phyloP scores from a whole-genome alignment of 2,797 vertebrate species.

The Coccyzus lansbergi region DNA sequence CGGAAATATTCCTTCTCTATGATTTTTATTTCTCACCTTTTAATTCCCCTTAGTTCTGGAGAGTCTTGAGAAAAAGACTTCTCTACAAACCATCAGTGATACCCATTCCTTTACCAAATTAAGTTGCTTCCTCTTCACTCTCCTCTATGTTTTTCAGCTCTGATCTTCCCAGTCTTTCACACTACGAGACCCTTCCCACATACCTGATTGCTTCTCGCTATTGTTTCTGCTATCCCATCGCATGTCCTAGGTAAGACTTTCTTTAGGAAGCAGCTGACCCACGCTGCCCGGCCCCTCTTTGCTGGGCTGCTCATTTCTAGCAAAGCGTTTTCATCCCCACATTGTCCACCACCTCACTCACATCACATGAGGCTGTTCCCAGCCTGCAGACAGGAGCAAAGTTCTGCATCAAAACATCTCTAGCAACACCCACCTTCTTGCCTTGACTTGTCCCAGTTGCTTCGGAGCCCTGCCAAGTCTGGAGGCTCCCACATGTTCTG shows the following conservation, averaged over 20 bases:
- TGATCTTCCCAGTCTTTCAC: not conserved
- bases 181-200: not conserved
- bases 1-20: not conserved
- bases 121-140: not conserved
- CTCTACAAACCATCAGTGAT: not conserved
- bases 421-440: not conserved
- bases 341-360: not conserved
- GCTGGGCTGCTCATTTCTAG: too few species aligned
- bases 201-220: not conserved
- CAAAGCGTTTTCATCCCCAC: not conserved
- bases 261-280: not conserved
- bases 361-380: not conserved
- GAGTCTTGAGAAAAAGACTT: not conserved
- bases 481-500: not conserved
- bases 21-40: not conserved
- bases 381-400: not conserved
- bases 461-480: not conserved
- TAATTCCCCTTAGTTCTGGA: not conserved
- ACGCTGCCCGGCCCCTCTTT: not conserved
- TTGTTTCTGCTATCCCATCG: not conserved
- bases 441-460: not conserved
- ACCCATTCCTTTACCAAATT: not conserved
- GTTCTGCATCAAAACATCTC: not conserved
- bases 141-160: not conserved
- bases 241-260: not conserved